Percentiles rank a stretch among this genome's conserved stretches.
Conservation (phyloP, 2,888 invertebrate genomes). For the Patella caerulea region DNA sequence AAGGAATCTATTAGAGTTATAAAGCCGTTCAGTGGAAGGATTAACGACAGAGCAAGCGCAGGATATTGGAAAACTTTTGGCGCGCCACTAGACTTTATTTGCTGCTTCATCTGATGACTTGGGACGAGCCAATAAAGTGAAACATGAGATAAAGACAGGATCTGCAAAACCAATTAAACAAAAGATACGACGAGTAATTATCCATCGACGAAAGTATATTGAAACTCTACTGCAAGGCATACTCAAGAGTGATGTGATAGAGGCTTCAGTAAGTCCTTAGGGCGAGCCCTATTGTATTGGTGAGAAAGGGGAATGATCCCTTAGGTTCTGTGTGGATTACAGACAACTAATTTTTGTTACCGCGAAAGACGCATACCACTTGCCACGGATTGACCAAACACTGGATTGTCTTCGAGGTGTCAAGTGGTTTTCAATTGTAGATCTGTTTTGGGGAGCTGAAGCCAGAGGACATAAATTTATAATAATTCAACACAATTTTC, state of each 20-base stretch:
- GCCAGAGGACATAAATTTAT: not conserved
- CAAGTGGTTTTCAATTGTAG: conserved; percentile 23
- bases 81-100: not conserved
- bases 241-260: conserved; percentile 21
- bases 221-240: conserved; percentile 16
- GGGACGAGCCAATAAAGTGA: conserved; percentile 12
- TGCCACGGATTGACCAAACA: conserved; percentile 15
- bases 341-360: conserved; percentile 18
- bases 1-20: not conserved
- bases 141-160: conserved; percentile 16
- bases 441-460: conserved; percentile 19
- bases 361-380: conserved; percentile 20
- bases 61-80: not conserved
- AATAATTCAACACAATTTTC: too few relatives aligned
- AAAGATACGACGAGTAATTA: conserved; percentile 6
- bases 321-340: conserved; percentile 24
- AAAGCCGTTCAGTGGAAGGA: not conserved
- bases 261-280: conserved; percentile 26
- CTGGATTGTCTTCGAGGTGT: not conserved
- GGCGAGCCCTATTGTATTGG: conserved; percentile 10
- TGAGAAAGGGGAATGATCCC: conserved; percentile 12
- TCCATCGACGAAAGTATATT: not conserved
- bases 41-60: not conserved
- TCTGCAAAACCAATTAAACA: conserved; percentile 16
- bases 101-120: not conserved